Evolutionary conservation across 2,888 invertebrate genomes (phyloP).

Genomic region (Capitulum mitella): DNA sequence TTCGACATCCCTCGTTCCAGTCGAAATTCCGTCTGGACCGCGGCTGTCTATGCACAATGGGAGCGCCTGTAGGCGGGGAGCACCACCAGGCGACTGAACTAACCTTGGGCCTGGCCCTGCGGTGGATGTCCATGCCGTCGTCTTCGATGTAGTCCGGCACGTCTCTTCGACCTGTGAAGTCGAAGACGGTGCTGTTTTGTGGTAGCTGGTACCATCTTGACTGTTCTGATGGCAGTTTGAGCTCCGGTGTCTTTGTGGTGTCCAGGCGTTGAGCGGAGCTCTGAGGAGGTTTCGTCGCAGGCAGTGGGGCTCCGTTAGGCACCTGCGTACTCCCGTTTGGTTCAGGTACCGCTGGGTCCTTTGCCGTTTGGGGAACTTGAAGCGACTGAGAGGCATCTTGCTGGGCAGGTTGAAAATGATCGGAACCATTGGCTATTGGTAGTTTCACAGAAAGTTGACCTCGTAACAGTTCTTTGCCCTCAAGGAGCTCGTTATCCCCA

Average conservation of each 20-base stretch:
- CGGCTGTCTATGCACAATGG: no score
- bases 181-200: constrained; percentile 62
- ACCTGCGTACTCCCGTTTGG: neutral
- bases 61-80: no score
- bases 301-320: neutral
- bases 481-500: neutral
- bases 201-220: constrained; percentile 33
- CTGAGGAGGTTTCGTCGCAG: no score
- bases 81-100: no score
- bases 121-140: constrained; percentile 55
- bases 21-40: no score
- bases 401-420: neutral
- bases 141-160: constrained; percentile 86
- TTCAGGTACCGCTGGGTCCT: neutral
- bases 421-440: no score
- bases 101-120: constrained; percentile 24
- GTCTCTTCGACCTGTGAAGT: constrained; percentile 68
- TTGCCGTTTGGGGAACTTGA: neutral
- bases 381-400: neutral
- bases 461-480: no score
- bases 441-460: no score
- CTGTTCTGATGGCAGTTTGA: neutral
- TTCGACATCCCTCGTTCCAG: no score
- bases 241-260: no score
- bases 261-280: no score